Conservation (phyloP, 2,797 vertebrate species). For the Coregonus suidteri region DNA sequence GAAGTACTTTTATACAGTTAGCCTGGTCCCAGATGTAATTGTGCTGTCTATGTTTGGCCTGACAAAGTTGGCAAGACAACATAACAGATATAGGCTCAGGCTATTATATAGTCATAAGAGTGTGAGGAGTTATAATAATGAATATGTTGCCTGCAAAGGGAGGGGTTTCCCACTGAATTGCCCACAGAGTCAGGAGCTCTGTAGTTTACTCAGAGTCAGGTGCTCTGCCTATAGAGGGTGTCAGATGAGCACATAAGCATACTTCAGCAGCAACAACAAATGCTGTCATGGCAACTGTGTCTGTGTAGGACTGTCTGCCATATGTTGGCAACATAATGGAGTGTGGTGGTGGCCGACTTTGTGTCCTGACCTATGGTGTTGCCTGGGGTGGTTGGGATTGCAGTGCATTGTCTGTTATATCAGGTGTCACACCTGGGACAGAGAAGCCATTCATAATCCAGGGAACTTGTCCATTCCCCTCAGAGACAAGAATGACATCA, state of each 20-base stretch:
- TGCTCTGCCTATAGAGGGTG: neutral
- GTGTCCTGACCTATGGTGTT: too few relatives aligned
- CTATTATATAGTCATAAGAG: too few relatives aligned
- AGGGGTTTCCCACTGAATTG: too few relatives aligned
- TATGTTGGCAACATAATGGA: neutral
- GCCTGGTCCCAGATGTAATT: too few relatives aligned
- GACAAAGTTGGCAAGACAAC: too few relatives aligned
- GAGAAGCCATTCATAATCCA: neutral
- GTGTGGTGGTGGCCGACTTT: neutral
- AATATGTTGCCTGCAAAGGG: too few relatives aligned
- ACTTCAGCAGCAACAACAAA: constrained; percentile 7
- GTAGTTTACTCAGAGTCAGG: too few relatives aligned
- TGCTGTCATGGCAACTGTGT: neutral
- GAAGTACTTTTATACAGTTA: too few relatives aligned
- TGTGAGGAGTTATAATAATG: too few relatives aligned
- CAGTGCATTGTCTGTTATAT: neutral
- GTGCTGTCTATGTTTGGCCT: too few relatives aligned
- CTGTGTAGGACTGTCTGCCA: neutral
- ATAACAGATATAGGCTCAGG: too few relatives aligned
- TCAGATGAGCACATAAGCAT: neutral
- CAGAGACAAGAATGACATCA: neutral
- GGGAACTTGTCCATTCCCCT: neutral
- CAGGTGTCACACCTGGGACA: neutral
- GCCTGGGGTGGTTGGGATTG: neutral
- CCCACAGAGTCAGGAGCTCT: too few relatives aligned